Percentiles rank a stretch among this genome's conserved stretches.
Conservation (phyloP, 2,888 invertebrate species). For the Byasa hedistus region DNA sequence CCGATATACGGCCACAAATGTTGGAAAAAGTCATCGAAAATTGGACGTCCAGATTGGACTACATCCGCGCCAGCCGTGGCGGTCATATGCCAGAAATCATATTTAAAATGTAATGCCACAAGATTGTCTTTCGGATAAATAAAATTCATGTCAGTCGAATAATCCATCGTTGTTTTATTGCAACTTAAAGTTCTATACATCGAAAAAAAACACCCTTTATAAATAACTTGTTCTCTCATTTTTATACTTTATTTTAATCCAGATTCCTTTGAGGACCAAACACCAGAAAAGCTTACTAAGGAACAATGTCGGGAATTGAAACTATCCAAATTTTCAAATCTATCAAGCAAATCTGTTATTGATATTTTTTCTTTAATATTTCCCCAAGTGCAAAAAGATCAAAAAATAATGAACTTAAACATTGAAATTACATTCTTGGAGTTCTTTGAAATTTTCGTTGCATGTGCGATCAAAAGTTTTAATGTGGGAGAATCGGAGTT, state of each 20-base stretch:
- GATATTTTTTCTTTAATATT: slow-evolving; percentile 66
- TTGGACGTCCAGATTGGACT: too few relatives aligned
- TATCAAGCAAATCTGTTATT: slow-evolving; percentile 57
- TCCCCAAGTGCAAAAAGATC: slow-evolving; percentile 60
- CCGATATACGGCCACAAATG: too few relatives aligned
- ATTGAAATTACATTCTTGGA: slow-evolving; percentile 80
- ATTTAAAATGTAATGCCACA: too few relatives aligned
- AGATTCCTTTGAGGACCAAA: slow-evolving; percentile 37
- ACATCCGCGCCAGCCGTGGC: too few relatives aligned
- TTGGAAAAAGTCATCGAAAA: too few relatives aligned
- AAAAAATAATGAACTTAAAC: slow-evolving; percentile 68
- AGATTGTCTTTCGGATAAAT: too few relatives aligned
- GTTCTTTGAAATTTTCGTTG: slow-evolving; percentile 79
- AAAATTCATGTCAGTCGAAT: too few relatives aligned
- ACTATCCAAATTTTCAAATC: slow-evolving; percentile 62
- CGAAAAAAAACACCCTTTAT: too few relatives aligned
- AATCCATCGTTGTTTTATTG: too few relatives aligned
- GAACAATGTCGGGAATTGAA: slow-evolving; percentile 39
- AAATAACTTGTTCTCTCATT: background rate
- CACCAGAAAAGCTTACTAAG: slow-evolving; percentile 9
- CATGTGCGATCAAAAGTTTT: slow-evolving; percentile 64
- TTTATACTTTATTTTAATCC: slow-evolving; percentile 33
- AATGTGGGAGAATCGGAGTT: slow-evolving; percentile 51
- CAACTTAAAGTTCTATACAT: too few relatives aligned
- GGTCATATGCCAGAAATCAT: too few relatives aligned